phyloP scores from a whole-genome alignment of 2,797 vertebrate genomes.

The Momotus momota region DNA sequence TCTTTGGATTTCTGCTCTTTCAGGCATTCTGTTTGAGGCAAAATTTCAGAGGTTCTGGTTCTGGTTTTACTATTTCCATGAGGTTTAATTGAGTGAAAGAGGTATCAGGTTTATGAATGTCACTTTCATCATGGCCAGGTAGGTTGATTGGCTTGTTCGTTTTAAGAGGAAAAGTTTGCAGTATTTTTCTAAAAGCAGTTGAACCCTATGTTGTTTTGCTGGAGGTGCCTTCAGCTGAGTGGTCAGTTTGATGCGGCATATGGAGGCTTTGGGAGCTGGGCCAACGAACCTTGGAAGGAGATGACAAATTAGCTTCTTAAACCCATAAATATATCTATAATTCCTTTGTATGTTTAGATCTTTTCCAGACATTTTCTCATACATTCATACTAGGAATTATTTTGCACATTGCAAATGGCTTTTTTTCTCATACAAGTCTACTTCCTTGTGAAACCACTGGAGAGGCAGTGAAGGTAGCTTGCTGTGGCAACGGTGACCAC shows the following conservation, averaged over 20 bases:
- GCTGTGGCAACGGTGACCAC: not conserved
- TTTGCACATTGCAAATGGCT: not conserved
- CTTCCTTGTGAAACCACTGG: not conserved
- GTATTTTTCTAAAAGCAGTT: not conserved
- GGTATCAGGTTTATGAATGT: not conserved
- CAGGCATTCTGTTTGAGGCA: not conserved
- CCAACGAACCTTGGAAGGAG: not conserved
- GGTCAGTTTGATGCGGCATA: not conserved
- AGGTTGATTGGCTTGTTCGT: not conserved
- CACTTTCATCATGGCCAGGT: accelerated
- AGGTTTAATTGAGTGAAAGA: not conserved
- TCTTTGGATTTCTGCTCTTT: not conserved
- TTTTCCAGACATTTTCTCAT: not conserved
- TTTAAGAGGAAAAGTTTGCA: not conserved
- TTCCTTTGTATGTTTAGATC: not conserved
- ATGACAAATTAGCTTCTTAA: not conserved
- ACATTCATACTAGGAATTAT: not conserved
- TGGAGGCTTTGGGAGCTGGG: not conserved
- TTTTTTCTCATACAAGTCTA: not conserved
- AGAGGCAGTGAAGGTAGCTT: not conserved
- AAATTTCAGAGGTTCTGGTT: not conserved
- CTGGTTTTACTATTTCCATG: not conserved
- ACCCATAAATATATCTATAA: not conserved
- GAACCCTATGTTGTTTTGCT: not conserved
- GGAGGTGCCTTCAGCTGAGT: not conserved